Base-by-base conservation (phyloP, 2,113 vertebrate species). In the Agapornis roseicollis region DNA sequence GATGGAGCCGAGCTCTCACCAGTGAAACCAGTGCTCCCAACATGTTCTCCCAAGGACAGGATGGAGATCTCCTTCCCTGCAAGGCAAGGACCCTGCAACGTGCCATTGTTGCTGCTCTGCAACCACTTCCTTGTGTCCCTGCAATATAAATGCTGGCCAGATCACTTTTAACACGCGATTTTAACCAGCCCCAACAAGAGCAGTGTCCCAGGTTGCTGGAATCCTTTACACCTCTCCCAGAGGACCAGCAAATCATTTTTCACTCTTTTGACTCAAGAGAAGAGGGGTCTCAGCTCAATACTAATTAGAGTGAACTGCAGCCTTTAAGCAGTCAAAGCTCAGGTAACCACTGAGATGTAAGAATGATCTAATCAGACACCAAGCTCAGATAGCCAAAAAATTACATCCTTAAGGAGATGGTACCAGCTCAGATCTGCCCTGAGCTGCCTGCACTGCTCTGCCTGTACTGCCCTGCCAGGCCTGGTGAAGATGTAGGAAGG, bases 271-370 rank as follows among this genome's bases (percentile, higher is more conserved):
- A 46, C 29, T 52, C 10, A 10, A 80, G 89, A 64, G 89, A 71
- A 94, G 91, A 81, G 24, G 53, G 64, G 80, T 74, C 49, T 70
- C 27, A 0, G 92, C 91, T 95, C 94, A 55, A 27, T 23, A 77
- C 80, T 72, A 93, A 94, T 92, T 85, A 93, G 90, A 85, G 82
- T 5, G 41, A 94, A 77, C 84, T 52, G 79, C 88, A 12, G 95
- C 97, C 92, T 49, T 24, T 7, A 91, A 90, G 92, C 70, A 80
- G 90, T 35, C 58, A 15, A 69, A 79, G 88, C 80, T 88, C 81
- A 15, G 4, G 66, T 74, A 96, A 88, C 80, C 81, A 28, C 41
- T 13, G 86, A 72, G 63, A 44, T 2, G 29, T 31, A 33, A 28
- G 82, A 95, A 70, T 10, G 93, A 93, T 72, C 92, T 91, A 29